phyloP scores from a whole-genome alignment of 2,113 vertebrate genomes.

The Copsychus sechellarum region DNA sequence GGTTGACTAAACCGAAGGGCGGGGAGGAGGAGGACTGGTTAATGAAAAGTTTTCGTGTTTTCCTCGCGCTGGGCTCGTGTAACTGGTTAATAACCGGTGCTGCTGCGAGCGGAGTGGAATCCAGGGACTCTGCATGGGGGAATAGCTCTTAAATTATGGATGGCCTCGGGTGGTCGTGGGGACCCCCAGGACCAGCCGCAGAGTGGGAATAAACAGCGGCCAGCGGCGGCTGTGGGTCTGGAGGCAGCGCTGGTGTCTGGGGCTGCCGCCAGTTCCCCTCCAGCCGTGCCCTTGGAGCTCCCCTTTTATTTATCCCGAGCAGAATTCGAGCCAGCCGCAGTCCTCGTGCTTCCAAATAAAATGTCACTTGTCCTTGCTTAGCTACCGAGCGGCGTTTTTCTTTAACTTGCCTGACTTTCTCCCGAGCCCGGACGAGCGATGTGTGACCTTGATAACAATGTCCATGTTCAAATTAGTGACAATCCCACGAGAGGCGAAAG shows the following conservation, averaged over 20 bases:
- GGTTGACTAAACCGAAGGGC: conserved; percentile 35
- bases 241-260: neutral
- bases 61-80: neutral
- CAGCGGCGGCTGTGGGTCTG: neutral
- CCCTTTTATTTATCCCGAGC: neutral
- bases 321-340: neutral
- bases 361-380: conserved; percentile 10
- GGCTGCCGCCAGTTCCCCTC: neutral
- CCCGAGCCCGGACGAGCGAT: neutral
- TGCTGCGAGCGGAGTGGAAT: neutral
- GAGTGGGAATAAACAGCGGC: neutral
- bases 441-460: conserved; percentile 40
- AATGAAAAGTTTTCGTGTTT: conserved; percentile 53
- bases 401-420: conserved; percentile 27
- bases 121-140: neutral
- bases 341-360: conserved; percentile 7
- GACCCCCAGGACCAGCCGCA: neutral
- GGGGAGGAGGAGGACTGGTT: conserved; percentile 55
- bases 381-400: neutral
- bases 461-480: neutral
- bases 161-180: neutral
- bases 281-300: conserved; percentile 26
- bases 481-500: neutral
- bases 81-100: neutral
- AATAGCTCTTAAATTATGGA: neutral